Percentiles rank a stretch among this genome's conserved stretches.
phyloP scores from a whole-genome alignment of 2,113 vertebrate genomes.

The Nothocercus julius region DNA sequence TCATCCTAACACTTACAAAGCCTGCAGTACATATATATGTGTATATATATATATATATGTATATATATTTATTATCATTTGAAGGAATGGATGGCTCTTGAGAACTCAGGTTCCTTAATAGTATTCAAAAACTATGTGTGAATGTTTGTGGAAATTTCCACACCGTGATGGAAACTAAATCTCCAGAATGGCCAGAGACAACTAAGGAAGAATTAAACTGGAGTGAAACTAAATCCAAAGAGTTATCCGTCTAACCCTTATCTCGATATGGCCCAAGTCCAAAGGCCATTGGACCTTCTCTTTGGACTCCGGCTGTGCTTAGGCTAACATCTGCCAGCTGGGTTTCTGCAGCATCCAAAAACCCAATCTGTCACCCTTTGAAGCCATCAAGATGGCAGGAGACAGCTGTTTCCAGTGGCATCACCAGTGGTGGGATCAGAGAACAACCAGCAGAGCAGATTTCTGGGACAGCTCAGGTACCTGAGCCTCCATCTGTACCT shows the following conservation, averaged over 20 bases:
- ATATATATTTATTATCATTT: too few species aligned
- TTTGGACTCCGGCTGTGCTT: not conserved
- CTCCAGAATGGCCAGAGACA: not conserved
- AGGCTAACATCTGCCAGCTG: not conserved
- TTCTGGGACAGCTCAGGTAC: not conserved
- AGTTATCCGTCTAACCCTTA: not conserved
- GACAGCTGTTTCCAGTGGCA: not conserved
- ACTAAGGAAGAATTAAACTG: not conserved
- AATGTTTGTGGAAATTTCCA: not conserved
- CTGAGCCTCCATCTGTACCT: not conserved
- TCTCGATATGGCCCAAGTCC: not conserved
- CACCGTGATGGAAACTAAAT: not conserved
- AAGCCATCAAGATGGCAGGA: not conserved
- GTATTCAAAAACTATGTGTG: not conserved
- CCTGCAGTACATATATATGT: not conserved
- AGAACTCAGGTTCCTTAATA: not conserved
- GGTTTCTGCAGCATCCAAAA: not conserved
- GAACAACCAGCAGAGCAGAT: not conserved
- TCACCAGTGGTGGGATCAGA: not conserved
- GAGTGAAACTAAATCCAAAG: not conserved
- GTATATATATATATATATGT: too few species aligned
- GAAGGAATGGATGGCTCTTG: not conserved
- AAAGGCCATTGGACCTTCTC: not conserved
- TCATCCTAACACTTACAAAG: not conserved
- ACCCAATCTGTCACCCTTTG: rapidly evolving